A percentile compares a stretch with the other conserved stretches of the same genome.
Conservation (phyloP, 92 coral and sea anemone genomes). For the Epizoanthus stellaris region DNA sequence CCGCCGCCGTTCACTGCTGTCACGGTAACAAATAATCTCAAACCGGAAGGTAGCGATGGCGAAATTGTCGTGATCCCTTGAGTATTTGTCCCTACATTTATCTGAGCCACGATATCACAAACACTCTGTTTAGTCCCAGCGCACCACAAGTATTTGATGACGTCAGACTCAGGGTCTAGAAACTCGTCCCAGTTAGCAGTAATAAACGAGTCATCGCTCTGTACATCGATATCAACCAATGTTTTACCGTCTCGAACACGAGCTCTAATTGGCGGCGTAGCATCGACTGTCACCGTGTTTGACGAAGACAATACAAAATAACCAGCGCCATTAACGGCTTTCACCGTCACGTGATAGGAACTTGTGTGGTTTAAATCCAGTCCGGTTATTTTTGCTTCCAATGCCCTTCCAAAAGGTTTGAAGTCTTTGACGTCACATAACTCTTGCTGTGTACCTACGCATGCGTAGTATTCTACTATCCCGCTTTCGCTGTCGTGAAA, state of each 20-base stretch:
- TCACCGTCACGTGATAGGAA: constrained; percentile 69
- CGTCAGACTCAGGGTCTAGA: constrained; percentile 77
- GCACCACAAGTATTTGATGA: constrained; percentile 71
- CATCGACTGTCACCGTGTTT: constrained; percentile 69
- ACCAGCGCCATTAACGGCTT: constrained; percentile 79
- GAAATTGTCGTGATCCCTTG: constrained; percentile 41
- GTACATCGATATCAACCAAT: constrained; percentile 65
- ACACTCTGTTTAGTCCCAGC: constrained; percentile 83
- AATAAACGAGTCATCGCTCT: constrained; percentile 65
- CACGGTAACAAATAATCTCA: constrained; percentile 66
- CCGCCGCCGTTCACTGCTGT: constrained; percentile 78
- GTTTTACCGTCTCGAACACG: constrained; percentile 72
- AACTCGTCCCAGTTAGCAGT: constrained; percentile 89
- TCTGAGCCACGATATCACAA: constrained; percentile 79
- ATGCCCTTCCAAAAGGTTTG: constrained; percentile 45
- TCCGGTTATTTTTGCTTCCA: constrained; percentile 58
- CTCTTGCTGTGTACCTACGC: constrained; percentile 71
- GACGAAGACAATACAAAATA: constrained; percentile 63
- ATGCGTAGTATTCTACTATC: constrained; percentile 66
- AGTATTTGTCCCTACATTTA: constrained; percentile 50
- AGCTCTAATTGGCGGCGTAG: constrained; percentile 73
- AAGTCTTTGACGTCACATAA: constrained; percentile 69
- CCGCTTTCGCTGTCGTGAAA: constrained; percentile 72
- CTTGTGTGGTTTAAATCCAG: constrained; percentile 63
- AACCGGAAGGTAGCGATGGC: constrained; percentile 68